These are phyloP conservation scores for Diplazon laetatorius DNA, from an alignment of 2,888 invertebrate species.

Conservation along the genomic window DNA sequence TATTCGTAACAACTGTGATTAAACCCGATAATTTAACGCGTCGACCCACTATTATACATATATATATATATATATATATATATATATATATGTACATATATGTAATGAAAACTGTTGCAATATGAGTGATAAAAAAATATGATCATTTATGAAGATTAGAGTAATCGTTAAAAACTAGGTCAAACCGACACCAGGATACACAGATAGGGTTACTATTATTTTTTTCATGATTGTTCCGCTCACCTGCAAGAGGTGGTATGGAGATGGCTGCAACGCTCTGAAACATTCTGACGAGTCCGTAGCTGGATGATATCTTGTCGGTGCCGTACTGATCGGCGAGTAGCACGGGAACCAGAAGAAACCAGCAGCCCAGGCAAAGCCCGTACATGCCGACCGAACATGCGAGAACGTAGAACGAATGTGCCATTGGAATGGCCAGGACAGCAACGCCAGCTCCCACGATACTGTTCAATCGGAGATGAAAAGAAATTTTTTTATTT, in stretches of 20 bases:
- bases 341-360: slow-evolving; percentile 89
- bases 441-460: slow-evolving; percentile 88
- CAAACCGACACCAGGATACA: too few relatives aligned
- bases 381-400: slow-evolving; percentile 88
- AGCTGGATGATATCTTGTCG: slow-evolving; percentile 89
- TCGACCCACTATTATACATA: too few relatives aligned
- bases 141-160: too few relatives aligned
- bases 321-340: slow-evolving; percentile 90
- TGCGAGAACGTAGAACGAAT: slow-evolving; percentile 87
- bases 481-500: too few relatives aligned
- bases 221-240: slow-evolving; percentile 55
- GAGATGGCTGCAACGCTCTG: slow-evolving; percentile 90
- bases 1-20: too few relatives aligned
- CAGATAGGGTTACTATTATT: too few relatives aligned
- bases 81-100: too few relatives aligned
- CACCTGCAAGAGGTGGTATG: slow-evolving; percentile 89
- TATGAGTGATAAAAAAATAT: too few relatives aligned
- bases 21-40: too few relatives aligned
- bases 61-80: too few relatives aligned
- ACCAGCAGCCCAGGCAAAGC: slow-evolving; percentile 90
- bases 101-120: too few relatives aligned
- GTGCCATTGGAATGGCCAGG: slow-evolving; percentile 86
- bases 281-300: slow-evolving; percentile 90
- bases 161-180: too few relatives aligned
- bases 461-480: slow-evolving; percentile 83